These are phyloP conservation scores for Gasteruption jaculator DNA, from an alignment of 2,888 invertebrate species.

Conservation along the genomic window DNA sequence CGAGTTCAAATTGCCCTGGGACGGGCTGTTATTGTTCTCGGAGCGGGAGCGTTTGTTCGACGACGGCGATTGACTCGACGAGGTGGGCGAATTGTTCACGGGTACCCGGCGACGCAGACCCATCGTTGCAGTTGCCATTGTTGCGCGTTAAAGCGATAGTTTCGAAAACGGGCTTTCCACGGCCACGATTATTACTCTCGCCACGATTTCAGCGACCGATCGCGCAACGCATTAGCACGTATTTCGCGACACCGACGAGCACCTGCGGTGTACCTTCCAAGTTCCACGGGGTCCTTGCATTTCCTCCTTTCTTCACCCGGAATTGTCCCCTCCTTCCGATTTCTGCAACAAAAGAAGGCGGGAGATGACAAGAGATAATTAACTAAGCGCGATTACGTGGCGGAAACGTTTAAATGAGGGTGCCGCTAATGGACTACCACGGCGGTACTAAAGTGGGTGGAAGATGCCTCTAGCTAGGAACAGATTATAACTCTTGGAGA, in stretches of 20 bases:
- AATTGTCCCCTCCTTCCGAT: conserved; percentile 14
- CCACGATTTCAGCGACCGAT: too few species aligned
- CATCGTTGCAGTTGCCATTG: conserved; percentile 49
- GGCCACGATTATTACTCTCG: not conserved
- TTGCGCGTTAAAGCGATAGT: too few species aligned
- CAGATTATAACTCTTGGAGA: too few species aligned
- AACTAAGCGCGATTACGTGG: conserved; percentile 38
- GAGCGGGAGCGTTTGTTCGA: conserved; percentile 45
- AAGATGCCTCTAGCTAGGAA: conserved; percentile 6
- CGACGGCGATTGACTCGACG: conserved; percentile 30
- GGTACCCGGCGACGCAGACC: conserved; percentile 48
- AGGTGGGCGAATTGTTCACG: conserved; percentile 40
- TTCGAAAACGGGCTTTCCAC: too few species aligned
- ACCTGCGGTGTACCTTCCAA: not conserved
- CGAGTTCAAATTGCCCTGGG: conserved; percentile 49
- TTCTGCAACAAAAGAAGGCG: conserved; percentile 32
- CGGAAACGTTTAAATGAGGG: conserved; percentile 39
- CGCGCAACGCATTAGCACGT: conserved; percentile 16
- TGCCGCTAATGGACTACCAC: conserved; percentile 32
- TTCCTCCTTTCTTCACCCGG: conserved; percentile 1
- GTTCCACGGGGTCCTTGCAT: not conserved
- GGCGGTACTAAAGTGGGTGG: conserved; percentile 24
- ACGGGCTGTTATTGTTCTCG: conserved; percentile 50
- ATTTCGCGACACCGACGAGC: not conserved
- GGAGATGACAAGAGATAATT: conserved; percentile 33